A percentile compares a stretch with the other conserved stretches of the same genome.
These are phyloP conservation scores for Pachypanchax playfairii DNA, from an alignment of 2,113 vertebrate genomes.

Conservation along the genomic window DNA sequence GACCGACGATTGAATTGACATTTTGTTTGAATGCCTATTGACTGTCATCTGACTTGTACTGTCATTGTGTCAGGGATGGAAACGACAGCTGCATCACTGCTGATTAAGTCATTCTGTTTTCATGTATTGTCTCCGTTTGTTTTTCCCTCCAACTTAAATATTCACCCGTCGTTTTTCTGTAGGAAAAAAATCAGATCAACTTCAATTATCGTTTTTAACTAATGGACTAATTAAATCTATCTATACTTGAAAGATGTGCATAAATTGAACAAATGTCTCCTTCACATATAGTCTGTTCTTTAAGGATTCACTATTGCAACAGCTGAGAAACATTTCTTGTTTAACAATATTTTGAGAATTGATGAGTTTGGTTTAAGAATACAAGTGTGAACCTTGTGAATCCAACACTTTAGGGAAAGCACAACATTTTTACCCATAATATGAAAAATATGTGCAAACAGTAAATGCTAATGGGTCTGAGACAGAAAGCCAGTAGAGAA, in stretches of 20 bases:
- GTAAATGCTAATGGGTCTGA: background rate
- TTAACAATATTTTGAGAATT: background rate
- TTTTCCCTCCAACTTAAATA: background rate
- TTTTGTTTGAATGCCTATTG: conserved; percentile 50
- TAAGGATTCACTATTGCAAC: too few relatives aligned
- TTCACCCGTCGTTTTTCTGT: background rate
- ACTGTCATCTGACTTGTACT: conserved; percentile 20
- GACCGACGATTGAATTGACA: conserved; percentile 21
- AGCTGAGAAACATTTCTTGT: background rate
- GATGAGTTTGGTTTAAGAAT: background rate
- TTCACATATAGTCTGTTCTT: too few relatives aligned
- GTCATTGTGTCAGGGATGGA: conserved; percentile 29
- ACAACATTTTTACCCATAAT: too few relatives aligned
- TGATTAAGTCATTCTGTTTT: conserved; percentile 10
- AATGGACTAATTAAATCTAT: conserved; percentile 6
- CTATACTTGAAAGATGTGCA: background rate
- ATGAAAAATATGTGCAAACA: too few relatives aligned
- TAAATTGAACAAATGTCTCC: background rate
- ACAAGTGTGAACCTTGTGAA: background rate
- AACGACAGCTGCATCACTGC: conserved; percentile 4
- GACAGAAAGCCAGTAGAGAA: background rate
- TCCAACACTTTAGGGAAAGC: background rate
- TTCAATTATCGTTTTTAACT: too few relatives aligned
- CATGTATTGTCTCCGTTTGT: conserved; percentile 13
- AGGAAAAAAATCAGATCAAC: background rate